Evolutionary conservation across 2,888 invertebrate species (phyloP).

Genomic region (Hemistola chrysoprasaria): DNA sequence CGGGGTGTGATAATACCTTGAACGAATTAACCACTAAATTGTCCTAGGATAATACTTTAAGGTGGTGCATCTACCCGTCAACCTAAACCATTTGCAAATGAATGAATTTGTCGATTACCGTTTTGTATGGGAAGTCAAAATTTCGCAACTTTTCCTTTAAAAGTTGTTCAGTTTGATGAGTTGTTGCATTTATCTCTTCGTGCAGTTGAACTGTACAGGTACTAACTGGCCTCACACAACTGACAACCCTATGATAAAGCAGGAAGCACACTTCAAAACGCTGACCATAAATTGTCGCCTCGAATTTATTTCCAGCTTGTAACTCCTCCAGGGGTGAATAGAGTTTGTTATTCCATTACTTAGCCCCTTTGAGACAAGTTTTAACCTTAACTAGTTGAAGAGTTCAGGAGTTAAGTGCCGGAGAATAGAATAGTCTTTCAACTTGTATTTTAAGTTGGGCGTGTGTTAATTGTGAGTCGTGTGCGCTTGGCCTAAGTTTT

Average conservation of each 20-base stretch:
- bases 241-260: conserved; percentile 22
- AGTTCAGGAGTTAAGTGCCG: conserved; percentile 40
- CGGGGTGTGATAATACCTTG: too few species aligned
- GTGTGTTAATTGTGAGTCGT: conserved; percentile 29
- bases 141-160: too few species aligned
- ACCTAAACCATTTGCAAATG: too few species aligned
- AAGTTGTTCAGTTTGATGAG: too few species aligned
- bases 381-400: conserved; percentile 47
- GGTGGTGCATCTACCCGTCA: too few species aligned
- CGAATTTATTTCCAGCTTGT: conserved; percentile 33
- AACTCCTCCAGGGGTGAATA: conserved; percentile 22
- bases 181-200: too few species aligned
- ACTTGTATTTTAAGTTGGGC: conserved; percentile 34
- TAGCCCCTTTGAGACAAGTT: conserved; percentile 32
- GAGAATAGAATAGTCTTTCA: conserved; percentile 34
- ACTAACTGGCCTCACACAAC: too few species aligned
- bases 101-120: too few species aligned
- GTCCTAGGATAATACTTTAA: too few species aligned
- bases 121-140: too few species aligned
- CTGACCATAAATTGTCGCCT: conserved; percentile 33
- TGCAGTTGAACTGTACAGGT: too few species aligned
- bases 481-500: conserved; percentile 20
- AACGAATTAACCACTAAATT: too few species aligned
- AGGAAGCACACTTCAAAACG: conserved; percentile 29
- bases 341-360: conserved; percentile 47